Conservation (phyloP, 35 echinoderm and acorn worm genomes). For the Ptychodera flava region DNA sequence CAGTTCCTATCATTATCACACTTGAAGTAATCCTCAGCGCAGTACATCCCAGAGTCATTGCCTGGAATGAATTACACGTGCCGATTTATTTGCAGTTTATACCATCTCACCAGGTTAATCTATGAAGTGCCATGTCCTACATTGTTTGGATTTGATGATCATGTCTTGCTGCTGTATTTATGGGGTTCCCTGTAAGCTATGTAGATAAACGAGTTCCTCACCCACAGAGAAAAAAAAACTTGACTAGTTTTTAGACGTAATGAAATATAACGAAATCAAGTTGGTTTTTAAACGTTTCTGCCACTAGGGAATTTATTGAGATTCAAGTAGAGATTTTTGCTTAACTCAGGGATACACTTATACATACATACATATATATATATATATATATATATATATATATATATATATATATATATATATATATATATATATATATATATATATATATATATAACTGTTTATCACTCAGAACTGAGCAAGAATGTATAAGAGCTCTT, state of each 20-base stretch:
- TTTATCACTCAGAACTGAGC: neutral
- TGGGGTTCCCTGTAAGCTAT: neutral
- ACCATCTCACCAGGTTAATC: neutral
- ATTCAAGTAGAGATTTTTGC: too few species aligned
- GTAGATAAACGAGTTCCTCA: neutral
- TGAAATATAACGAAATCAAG: neutral
- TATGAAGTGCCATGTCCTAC: neutral
- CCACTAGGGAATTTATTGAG: too few species aligned
- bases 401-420: constrained; percentile 3
- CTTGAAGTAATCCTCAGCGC: neutral
- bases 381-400: constrained; percentile 3
- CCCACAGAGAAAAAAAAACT: neutral
- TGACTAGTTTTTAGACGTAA: neutral
- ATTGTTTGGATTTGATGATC: neutral
- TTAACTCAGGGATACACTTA: neutral
- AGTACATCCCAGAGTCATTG: neutral
- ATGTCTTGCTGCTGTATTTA: neutral
- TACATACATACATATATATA: neutral
- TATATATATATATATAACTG: neutral
- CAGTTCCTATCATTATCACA: neutral
- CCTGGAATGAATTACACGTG: neutral
- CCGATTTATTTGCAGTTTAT: neutral
- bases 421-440: constrained; percentile 3
- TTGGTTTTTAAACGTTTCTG: too few species aligned
- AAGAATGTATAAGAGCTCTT: too few species aligned